A percentile compares a stretch with the other conserved stretches of the same genome.
Evolutionary conservation across 1,140 invertebrate genomes (phyloP).

Genomic region (Pollicipes pollicipes): DNA sequence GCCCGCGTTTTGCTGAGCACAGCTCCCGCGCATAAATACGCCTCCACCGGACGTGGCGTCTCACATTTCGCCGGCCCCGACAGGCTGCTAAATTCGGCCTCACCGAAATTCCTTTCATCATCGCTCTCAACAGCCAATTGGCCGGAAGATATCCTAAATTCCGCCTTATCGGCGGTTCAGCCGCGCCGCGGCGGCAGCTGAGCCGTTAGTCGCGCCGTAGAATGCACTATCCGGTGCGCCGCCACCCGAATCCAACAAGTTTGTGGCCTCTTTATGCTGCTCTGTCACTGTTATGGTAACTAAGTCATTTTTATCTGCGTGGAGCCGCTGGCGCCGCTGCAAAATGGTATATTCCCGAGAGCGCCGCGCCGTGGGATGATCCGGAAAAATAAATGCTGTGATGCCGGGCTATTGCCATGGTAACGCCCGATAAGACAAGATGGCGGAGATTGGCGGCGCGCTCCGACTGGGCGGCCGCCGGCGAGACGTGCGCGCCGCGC

Average conservation of each 20-base stretch:
- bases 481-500: background rate
- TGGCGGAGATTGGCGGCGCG: background rate
- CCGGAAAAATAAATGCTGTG: background rate
- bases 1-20: too few relatives aligned
- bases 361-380: background rate
- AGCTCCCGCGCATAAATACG: background rate
- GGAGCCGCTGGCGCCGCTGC: background rate
- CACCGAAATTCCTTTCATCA: background rate
- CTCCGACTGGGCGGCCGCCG: background rate
- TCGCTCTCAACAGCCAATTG: slow-evolving; percentile 1
- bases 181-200: background rate
- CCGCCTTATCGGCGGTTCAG: background rate
- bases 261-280: background rate
- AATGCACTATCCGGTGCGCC: background rate
- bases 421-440: slow-evolving; percentile 1
- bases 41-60: background rate
- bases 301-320: background rate
- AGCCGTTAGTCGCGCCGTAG: background rate
- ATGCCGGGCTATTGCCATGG: background rate
- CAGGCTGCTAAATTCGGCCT: background rate
- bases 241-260: background rate
- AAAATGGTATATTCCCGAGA: background rate
- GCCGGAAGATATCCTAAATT: slow-evolving; percentile 1
- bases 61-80: background rate
- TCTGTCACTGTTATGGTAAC: background rate